Evolutionary conservation across 2,797 vertebrate species (phyloP).

Genomic region (Tinamus major): DNA sequence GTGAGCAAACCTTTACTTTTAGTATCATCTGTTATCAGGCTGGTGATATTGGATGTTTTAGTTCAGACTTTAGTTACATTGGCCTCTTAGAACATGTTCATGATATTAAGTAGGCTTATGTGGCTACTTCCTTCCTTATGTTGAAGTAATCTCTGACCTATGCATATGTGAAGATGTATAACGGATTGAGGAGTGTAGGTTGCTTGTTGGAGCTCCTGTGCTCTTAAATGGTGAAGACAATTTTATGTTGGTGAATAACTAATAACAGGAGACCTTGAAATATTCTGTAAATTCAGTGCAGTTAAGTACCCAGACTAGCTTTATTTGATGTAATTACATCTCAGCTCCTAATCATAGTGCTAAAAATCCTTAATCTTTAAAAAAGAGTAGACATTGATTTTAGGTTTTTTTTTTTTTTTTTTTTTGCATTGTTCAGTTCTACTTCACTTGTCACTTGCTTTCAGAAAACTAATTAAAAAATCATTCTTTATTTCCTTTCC

Average conservation of each 20-base stretch:
- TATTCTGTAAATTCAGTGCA: neutral
- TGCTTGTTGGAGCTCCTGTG: neutral
- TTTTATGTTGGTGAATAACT: neutral
- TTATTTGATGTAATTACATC: neutral
- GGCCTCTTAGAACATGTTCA: neutral
- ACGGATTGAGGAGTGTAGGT: too few relatives aligned
- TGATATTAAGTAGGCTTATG: neutral
- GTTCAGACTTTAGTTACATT: neutral
- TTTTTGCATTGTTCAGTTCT: neutral
- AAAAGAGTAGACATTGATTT: neutral
- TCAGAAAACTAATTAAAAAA: neutral
- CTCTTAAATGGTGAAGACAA: neutral
- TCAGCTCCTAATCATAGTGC: neutral
- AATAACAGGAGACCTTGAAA: neutral
- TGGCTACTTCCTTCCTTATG: neutral
- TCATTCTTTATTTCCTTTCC: neutral
- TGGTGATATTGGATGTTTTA: neutral
- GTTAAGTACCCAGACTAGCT: neutral
- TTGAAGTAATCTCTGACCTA: neutral
- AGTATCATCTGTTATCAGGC: neutral
- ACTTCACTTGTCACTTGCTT: neutral
- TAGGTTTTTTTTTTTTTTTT: neutral
- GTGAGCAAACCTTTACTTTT: neutral
- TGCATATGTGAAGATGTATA: neutral
- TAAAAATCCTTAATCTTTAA: neutral